Conservation (phyloP, 2,888 invertebrate genomes). For the Tipula helvola region DNA sequence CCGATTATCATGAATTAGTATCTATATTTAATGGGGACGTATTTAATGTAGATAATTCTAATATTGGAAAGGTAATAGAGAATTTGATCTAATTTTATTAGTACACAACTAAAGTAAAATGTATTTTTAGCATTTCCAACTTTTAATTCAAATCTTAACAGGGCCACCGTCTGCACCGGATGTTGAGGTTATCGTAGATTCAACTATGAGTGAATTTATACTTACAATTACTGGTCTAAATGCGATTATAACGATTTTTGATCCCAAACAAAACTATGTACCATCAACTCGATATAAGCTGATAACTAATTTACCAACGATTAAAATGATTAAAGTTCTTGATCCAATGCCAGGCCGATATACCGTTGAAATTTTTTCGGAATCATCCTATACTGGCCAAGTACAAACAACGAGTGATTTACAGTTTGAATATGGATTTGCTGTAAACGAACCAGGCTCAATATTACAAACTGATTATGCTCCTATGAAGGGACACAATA, state of each 20-base stretch:
- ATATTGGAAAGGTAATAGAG: not conserved
- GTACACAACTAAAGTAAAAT: not conserved
- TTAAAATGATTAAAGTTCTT: not conserved
- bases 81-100: not conserved
- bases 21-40: not conserved
- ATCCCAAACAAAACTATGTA: not conserved
- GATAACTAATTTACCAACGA: not conserved
- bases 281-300: not conserved
- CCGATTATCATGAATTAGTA: not conserved
- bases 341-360: not conserved
- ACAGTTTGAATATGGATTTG: not conserved
- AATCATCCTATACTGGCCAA: not conserved
- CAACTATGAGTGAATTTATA: not conserved
- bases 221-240: not conserved
- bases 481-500: not conserved
- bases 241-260: not conserved
- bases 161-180: not conserved
- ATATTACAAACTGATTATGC: not conserved
- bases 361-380: not conserved
- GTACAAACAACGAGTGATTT: not conserved
- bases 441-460: not conserved
- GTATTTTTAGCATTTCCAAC: not conserved
- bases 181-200: not conserved
- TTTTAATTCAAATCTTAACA: not conserved
- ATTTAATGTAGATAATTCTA: not conserved